Percentiles rank a stretch among this genome's conserved stretches.
phyloP scores from a whole-genome alignment of 64 coral and sea anemone genomes.

The Pocillopora damicornis region DNA sequence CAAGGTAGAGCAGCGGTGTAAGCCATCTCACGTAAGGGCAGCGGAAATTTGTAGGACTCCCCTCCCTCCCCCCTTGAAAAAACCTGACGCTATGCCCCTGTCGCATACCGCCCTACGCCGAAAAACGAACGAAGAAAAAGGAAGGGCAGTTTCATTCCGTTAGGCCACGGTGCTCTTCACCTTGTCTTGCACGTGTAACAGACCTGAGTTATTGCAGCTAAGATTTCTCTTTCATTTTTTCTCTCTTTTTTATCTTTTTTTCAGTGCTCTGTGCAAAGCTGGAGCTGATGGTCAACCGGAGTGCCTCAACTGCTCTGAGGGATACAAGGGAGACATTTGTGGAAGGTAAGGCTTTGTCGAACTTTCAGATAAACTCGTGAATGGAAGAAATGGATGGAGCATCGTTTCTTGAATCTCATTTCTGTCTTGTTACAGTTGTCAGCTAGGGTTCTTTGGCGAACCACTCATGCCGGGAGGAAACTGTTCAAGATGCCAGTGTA shows the following conservation, averaged over 20 bases:
- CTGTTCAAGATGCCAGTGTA: conserved; percentile 91
- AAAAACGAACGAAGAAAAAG: no score
- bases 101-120: no score
- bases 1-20: no score
- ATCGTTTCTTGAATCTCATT: neutral
- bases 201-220: neutral
- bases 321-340: conserved; percentile 82
- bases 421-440: conserved; percentile 50
- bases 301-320: conserved; percentile 89
- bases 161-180: no score
- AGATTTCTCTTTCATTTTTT: neutral
- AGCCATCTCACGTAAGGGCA: no score
- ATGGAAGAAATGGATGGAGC: neutral
- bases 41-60: no score
- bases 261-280: conserved; percentile 72
- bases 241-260: neutral
- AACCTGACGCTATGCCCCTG: no score
- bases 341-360: conserved; percentile 43
- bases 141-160: no score
- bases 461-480: conserved; percentile 68
- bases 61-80: no score
- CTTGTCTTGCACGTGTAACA: no score
- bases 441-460: conserved; percentile 79
- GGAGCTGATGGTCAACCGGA: conserved; percentile 53
- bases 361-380: no score